Percentiles rank a stretch among this genome's conserved stretches.
Conservation (phyloP, 2,888 invertebrate species). For the Philaethria dido region DNA sequence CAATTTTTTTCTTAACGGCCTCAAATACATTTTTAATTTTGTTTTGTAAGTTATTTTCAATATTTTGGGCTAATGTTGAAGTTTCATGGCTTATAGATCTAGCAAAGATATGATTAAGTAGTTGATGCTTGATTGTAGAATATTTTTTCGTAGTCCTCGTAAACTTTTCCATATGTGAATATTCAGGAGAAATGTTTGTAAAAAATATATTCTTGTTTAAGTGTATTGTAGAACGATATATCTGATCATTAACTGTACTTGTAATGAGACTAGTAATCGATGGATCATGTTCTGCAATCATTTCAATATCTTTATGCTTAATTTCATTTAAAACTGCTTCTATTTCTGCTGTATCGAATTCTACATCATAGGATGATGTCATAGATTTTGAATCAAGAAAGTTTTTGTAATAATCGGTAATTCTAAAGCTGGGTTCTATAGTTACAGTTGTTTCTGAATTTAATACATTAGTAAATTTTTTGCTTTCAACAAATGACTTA, state of each 20-base stretch:
- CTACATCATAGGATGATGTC: conserved; percentile 14
- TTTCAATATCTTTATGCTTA: conserved; percentile 57
- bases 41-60: conserved; percentile 55
- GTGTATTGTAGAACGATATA: conserved; percentile 50
- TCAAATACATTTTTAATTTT: conserved; percentile 55
- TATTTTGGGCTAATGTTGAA: conserved; percentile 50
- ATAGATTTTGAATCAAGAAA: conserved; percentile 14
- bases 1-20: conserved; percentile 58
- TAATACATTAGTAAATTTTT: background rate
- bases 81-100: conserved; percentile 53
- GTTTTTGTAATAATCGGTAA: conserved; percentile 8
- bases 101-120: conserved; percentile 41
- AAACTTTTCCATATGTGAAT: conserved; percentile 34
- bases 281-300: conserved; percentile 53
- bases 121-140: conserved; percentile 28
- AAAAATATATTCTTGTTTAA: conserved; percentile 43
- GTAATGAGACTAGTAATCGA: conserved; percentile 52
- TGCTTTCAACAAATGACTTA: background rate
- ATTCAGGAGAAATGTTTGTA: conserved; percentile 31
- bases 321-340: conserved; percentile 61
- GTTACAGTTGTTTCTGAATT: conserved; percentile 2
- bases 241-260: conserved; percentile 56
- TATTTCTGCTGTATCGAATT: conserved; percentile 55
- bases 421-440: background rate
- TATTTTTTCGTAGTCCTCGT: conserved; percentile 15